phyloP scores from a whole-genome alignment of 2,113 vertebrate genomes.

The Colossoma macropomum region DNA sequence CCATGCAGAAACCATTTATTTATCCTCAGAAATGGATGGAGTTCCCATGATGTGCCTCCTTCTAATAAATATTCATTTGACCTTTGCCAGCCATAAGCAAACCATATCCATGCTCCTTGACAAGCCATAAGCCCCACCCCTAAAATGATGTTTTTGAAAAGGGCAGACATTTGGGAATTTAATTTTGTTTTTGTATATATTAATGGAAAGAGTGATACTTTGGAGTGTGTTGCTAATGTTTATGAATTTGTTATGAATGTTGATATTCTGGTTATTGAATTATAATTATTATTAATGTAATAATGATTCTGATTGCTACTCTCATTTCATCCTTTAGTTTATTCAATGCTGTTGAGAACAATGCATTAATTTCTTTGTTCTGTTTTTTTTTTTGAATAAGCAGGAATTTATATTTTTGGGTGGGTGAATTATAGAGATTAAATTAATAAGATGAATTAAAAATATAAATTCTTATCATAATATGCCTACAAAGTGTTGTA shows the following conservation, averaged over 20 bases:
- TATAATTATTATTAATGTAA: constrained; percentile 64
- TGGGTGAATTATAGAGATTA: constrained; percentile 80
- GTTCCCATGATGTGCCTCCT: constrained; percentile 76
- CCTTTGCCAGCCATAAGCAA: constrained; percentile 66
- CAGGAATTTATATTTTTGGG: constrained; percentile 83
- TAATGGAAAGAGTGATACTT: constrained; percentile 82
- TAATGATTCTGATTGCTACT: constrained; percentile 80
- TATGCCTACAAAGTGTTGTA: constrained; percentile 52
- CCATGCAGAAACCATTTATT: constrained; percentile 63
- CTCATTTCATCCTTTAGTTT: constrained; percentile 76
- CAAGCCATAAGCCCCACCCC: constrained; percentile 79
- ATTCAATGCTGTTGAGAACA: constrained; percentile 74
- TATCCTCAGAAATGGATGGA: constrained; percentile 77
- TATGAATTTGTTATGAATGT: constrained; percentile 85
- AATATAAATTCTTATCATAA: constrained; percentile 77
- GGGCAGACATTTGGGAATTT: constrained; percentile 78
- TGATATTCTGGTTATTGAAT: constrained; percentile 81
- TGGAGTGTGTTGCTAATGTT: constrained; percentile 81
- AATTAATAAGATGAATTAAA: constrained; percentile 81
- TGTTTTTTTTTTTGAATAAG: constrained; percentile 72
- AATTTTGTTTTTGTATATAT: constrained; percentile 75
- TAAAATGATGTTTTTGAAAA: constrained; percentile 75
- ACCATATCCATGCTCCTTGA: constrained; percentile 74
- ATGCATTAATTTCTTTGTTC: constrained; percentile 69
- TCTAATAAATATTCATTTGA: constrained; percentile 68